Percentiles rank a stretch among this genome's conserved stretches.
phyloP scores from a whole-genome alignment of 2,888 invertebrate genomes.

The Tenthredo amoena region DNA sequence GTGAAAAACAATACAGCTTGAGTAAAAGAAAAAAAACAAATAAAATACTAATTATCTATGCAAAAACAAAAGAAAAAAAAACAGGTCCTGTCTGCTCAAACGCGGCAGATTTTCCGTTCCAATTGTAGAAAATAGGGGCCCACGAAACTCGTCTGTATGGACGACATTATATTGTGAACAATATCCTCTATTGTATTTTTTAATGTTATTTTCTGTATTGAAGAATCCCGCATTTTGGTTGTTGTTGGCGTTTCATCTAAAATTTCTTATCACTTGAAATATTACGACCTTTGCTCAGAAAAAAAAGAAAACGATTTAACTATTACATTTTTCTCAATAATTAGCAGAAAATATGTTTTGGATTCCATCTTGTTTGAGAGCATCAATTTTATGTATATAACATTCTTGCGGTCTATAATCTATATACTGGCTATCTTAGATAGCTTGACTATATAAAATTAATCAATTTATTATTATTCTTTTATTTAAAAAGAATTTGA shows the following conservation, averaged over 20 bases:
- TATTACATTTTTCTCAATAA: conserved; percentile 2
- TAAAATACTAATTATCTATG: conserved; percentile 54
- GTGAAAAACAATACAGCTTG: conserved; percentile 53
- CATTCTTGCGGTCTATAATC: not conserved
- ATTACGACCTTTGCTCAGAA: not conserved
- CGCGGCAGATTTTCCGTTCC: conserved; percentile 69
- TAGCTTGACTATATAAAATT: not conserved
- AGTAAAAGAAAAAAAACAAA: conserved; percentile 56
- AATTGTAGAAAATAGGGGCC: conserved; percentile 71
- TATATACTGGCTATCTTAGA: not conserved
- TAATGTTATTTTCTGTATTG: conserved; percentile 41
- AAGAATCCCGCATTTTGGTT: not conserved
- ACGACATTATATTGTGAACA: conserved; percentile 62
- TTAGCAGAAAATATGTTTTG: conserved; percentile 17
- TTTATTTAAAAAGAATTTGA: not conserved
- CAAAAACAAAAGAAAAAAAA: conserved; percentile 53
- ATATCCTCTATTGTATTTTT: conserved; percentile 62
- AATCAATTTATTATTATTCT: conserved; percentile 25
- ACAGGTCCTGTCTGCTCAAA: conserved; percentile 49
- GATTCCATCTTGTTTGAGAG: conserved; percentile 4
- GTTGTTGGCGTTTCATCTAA: not conserved
- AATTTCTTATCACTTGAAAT: not conserved
- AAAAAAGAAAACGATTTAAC: not conserved
- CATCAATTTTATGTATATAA: conserved; percentile 4
- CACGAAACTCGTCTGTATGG: conserved; percentile 59